These are phyloP conservation scores for Actinia tenebrosa DNA, from an alignment of 64 coral and sea anemone species.

Conservation along the genomic window DNA sequence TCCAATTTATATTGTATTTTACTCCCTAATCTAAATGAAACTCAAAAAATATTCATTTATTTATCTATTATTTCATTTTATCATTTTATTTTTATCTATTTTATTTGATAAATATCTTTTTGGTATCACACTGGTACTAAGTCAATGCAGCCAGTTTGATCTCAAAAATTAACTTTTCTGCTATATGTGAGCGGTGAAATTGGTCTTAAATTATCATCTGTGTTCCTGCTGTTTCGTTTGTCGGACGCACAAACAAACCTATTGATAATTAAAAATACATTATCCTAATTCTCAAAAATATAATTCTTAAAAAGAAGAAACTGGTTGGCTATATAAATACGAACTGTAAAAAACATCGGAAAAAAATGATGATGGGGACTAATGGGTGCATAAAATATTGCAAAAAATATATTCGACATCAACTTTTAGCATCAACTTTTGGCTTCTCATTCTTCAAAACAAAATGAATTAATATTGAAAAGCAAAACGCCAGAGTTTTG, in stretches of 20 bases:
- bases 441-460: neutral
- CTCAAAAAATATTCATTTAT: neutral
- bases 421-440: neutral
- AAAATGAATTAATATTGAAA: neutral
- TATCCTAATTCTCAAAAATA: too few relatives aligned
- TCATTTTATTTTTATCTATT: too few relatives aligned
- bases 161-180: neutral
- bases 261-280: too few relatives aligned
- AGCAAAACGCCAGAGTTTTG: neutral
- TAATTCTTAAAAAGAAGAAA: too few relatives aligned
- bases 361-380: neutral
- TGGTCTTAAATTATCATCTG: neutral
- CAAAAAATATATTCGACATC: neutral
- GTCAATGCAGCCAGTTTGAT: neutral
- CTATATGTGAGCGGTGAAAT: neutral
- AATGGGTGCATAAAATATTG: neutral
- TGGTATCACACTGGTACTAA: neutral
- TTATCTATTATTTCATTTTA: neutral
- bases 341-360: neutral
- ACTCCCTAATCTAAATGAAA: too few relatives aligned
- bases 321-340: too few relatives aligned
- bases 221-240: neutral
- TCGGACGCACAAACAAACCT: neutral
- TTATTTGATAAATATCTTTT: too few relatives aligned
- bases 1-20: neutral